Conservation (phyloP, 2,888 invertebrate species). For the Idaea dimidiata region DNA sequence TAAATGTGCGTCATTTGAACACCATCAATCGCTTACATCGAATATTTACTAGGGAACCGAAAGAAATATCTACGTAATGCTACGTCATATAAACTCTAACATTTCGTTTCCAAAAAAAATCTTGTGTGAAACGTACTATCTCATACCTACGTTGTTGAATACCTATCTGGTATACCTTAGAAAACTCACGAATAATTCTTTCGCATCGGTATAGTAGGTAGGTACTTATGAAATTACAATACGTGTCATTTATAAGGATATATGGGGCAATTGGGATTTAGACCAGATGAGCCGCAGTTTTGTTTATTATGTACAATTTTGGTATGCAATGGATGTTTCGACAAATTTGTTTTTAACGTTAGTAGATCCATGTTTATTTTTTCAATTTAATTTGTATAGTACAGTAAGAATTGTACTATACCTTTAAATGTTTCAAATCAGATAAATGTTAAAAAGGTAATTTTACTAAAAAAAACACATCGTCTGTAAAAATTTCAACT, state of each 20-base stretch:
- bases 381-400: background rate
- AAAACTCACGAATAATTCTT: background rate
- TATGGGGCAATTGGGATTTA: background rate
- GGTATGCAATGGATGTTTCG: background rate
- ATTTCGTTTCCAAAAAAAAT: background rate
- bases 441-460: background rate
- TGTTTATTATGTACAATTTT: background rate
- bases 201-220: background rate
- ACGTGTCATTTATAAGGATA: background rate
- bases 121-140: background rate
- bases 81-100: background rate
- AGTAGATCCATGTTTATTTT: background rate
- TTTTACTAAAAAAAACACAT: too few relatives aligned
- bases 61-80: background rate
- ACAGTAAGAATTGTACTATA: too few relatives aligned
- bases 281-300: background rate
- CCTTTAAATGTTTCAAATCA: background rate
- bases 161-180: background rate
- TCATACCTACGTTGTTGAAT: background rate
- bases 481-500: too few relatives aligned
- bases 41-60: background rate
- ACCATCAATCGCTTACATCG: conserved; percentile 1
- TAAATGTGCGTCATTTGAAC: background rate
- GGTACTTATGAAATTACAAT: background rate
- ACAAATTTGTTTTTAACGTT: background rate